Evolutionary conservation across 2,113 vertebrate genomes (phyloP), one percentile per base, ranked within the genome.

Genomic region (Leptobrachium ailaonicum): DNA sequence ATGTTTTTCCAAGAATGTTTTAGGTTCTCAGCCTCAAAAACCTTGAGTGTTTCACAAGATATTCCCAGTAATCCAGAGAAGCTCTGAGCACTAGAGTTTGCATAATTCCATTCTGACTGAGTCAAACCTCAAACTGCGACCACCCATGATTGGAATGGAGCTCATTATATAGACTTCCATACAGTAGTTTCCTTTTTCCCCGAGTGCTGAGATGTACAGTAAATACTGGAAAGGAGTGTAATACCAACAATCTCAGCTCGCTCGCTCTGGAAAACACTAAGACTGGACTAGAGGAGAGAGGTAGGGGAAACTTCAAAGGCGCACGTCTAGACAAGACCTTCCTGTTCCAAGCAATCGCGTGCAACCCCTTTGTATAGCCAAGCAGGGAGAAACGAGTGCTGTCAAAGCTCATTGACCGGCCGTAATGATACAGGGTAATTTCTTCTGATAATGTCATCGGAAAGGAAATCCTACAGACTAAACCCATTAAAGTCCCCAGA

Each of bases 401-500:
- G 91, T 93, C 92, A 93, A 82, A 87, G 75, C 82, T 91, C 86
- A 89, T 87, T 88, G 89, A 86, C 87, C 86, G 84, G 82, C 89
- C 88, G 90, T 89, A 90, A 91, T 83, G 88, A 86, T 80, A 88
- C 44, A 83, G 84, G 86, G 84, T 91, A 92, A 93, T 92, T 94
- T 90, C 88, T 92, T 79, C 89, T 89, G 90, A 92, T 92, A 92
- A 90, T 91, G 93, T 91, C 91, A 93, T 89, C 78, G 83, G 85
- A 88, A 89, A 90, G 93, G 93, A 94, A 94, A 93, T 91, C 89
- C 90, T 87, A 87, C 93, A 92, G 94, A 93, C 93, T 92, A 94
- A 95, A 93, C 92, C 91, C 84, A 93, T 94, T 95, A 94, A 84
- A 85, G 83, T 82, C 88, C 84, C 90, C 73, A 80, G 87, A 85